Conservation (phyloP, 92 coral and sea anemone species). For the Virgularia gustaviana region DNA sequence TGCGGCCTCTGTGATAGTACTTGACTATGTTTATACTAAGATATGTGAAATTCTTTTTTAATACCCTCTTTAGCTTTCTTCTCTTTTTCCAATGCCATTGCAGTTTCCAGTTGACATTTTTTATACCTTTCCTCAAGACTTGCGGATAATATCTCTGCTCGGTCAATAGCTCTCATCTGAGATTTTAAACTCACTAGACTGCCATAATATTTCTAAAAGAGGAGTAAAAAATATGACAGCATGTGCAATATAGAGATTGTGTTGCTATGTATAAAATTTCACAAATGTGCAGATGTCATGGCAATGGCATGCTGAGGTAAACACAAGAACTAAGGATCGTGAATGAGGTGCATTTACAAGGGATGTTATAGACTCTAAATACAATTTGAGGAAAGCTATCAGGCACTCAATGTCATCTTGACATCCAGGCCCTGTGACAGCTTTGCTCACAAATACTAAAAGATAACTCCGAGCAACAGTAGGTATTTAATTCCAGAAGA, state of each 20-base stretch:
- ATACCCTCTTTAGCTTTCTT: constrained; percentile 61
- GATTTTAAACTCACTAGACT: constrained; percentile 65
- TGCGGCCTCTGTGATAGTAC: no score
- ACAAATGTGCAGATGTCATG: background rate
- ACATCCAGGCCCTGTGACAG: no score
- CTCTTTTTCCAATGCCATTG: constrained; percentile 27
- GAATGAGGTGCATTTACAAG: no score
- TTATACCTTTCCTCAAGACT: constrained; percentile 70
- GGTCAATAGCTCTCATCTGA: constrained; percentile 53
- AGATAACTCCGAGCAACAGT: no score
- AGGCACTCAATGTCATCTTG: no score
- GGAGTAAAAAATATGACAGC: background rate
- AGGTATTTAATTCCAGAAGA: no score
- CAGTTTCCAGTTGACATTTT: constrained; percentile 3
- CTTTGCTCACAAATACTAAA: no score
- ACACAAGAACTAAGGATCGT: no score
- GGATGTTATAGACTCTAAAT: no score
- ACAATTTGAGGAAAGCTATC: no score
- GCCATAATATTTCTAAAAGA: constrained; percentile 56
- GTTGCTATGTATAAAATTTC: background rate
- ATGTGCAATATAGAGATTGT: background rate
- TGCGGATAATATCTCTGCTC: constrained; percentile 63
- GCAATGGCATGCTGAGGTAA: background rate
- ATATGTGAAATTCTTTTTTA: no score
- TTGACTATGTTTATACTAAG: no score